Conservation (phyloP, 2,888 invertebrate species). For the Amphipoea oculea region DNA sequence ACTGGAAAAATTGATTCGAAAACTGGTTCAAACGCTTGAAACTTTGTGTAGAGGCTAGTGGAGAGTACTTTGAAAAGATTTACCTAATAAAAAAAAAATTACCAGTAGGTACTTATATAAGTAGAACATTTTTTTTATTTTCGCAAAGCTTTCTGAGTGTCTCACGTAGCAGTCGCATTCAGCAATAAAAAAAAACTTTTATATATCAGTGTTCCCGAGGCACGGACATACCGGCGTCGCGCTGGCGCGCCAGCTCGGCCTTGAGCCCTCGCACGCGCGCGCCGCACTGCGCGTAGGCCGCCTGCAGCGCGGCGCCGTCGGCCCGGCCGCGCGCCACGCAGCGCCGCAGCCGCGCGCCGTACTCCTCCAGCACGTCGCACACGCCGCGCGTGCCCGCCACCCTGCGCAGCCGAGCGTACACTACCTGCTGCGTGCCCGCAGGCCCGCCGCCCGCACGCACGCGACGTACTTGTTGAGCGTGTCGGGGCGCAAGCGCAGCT, state of each 20-base stretch:
- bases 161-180: too few species aligned
- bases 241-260: background rate
- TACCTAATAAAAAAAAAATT: too few species aligned
- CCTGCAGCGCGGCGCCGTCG: conserved; percentile 77
- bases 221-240: conserved; percentile 34
- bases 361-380: conserved; percentile 79
- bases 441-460: background rate
- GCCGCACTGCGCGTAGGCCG: conserved; percentile 69
- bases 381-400: conserved; percentile 75
- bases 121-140: too few species aligned
- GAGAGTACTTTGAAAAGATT: too few species aligned
- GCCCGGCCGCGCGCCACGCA: conserved; percentile 75
- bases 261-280: conserved; percentile 56
- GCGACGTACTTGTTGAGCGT: conserved; percentile 79
- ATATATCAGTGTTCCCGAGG: too few species aligned
- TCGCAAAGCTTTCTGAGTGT: too few species aligned
- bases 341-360: conserved; percentile 76
- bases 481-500: conserved; percentile 82
- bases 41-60: too few species aligned
- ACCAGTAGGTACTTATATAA: too few species aligned
- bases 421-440: background rate
- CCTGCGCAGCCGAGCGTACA: conserved; percentile 9
- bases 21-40: too few species aligned
- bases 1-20: too few species aligned
- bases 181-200: too few species aligned